Conservation (phyloP, 2,888 invertebrate genomes). For the Mythimna impura region DNA sequence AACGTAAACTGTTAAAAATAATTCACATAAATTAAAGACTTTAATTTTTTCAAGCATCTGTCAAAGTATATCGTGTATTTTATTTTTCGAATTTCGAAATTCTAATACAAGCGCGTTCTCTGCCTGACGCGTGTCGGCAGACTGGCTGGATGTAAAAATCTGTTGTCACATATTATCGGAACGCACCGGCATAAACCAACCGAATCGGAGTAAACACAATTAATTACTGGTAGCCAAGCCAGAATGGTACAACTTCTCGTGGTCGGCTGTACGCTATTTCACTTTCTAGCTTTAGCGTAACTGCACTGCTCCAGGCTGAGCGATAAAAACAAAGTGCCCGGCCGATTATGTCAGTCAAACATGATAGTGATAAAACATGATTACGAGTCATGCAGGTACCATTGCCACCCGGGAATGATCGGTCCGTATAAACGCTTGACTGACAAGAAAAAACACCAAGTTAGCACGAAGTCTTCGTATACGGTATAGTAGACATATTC, state of each 20-base stretch:
- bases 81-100: conserved; percentile 62
- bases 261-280: conserved; percentile 78
- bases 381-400: conserved; percentile 8
- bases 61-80: conserved; percentile 64
- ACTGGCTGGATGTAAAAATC: conserved; percentile 80
- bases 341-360: conserved; percentile 66
- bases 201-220: conserved; percentile 78
- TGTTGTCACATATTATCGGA: conserved; percentile 78
- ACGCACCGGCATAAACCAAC: conserved; percentile 85
- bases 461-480: neutral
- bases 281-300: conserved; percentile 78
- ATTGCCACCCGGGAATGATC: neutral
- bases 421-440: neutral
- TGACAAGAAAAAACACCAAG: neutral
- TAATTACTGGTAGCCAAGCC: conserved; percentile 69
- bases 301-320: conserved; percentile 43
- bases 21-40: conserved; percentile 28
- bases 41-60: conserved; percentile 20
- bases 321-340: conserved; percentile 66
- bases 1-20: conserved; percentile 17
- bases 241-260: conserved; percentile 68
- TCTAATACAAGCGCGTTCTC: conserved; percentile 71
- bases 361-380: conserved; percentile 61
- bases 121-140: conserved; percentile 74
- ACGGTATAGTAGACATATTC: too few relatives aligned